These are phyloP conservation scores for Eumacrocentrus americanus DNA, from an alignment of 2,888 invertebrate species.

Conservation along the genomic window DNA sequence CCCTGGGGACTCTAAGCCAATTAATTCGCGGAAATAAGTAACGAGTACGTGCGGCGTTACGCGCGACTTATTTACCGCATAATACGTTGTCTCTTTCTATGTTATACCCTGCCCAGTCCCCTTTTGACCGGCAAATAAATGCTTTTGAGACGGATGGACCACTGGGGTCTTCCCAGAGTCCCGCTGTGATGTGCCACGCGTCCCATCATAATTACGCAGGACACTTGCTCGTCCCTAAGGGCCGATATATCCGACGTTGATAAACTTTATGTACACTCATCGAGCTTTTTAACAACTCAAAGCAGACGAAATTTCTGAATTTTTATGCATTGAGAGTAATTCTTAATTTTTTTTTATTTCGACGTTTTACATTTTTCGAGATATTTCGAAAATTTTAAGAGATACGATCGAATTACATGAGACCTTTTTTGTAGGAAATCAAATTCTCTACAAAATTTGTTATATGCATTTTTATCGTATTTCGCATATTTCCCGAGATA, in stretches of 20 bases:
- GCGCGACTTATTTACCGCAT: slow-evolving; percentile 53
- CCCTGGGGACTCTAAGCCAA: slow-evolving; percentile 47
- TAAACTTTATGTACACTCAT: slow-evolving; percentile 21
- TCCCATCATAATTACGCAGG: slow-evolving; percentile 59
- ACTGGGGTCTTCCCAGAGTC: slow-evolving; percentile 21
- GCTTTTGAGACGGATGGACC: slow-evolving; percentile 7
- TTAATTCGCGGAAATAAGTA: slow-evolving; percentile 56
- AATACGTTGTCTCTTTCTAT: slow-evolving; percentile 41
- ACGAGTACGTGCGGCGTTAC: slow-evolving; percentile 43
- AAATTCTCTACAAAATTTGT: neutral
- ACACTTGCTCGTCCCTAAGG: slow-evolving; percentile 52
- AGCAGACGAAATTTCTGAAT: neutral
- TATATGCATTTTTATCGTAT: neutral
- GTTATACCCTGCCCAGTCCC: too few relatives aligned
- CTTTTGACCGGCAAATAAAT: slow-evolving; percentile 31
- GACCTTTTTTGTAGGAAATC: neutral
- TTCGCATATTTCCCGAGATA: too few relatives aligned
- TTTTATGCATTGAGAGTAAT: neutral
- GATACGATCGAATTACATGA: neutral
- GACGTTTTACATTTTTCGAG: too few relatives aligned
- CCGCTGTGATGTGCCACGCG: slow-evolving; percentile 58
- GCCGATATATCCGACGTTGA: slow-evolving; percentile 30
- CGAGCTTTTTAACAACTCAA: neutral
- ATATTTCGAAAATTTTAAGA: too few relatives aligned
- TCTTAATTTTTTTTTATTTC: neutral